Conservation (phyloP, 2,888 invertebrate genomes). For the Mamestra brassicae region DNA sequence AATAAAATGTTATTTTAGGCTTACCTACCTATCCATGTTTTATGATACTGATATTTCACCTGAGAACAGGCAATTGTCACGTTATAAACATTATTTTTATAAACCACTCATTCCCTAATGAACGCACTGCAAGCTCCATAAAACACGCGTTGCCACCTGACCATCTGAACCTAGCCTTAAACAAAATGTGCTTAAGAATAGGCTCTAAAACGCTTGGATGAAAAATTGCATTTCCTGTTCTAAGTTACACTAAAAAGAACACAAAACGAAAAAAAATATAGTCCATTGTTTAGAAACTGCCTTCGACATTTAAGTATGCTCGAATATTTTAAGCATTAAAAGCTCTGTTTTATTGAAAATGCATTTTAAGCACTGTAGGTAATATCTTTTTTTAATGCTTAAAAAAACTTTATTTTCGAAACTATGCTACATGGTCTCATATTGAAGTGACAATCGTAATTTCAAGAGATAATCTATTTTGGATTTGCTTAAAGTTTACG, state of each 20-base stretch:
- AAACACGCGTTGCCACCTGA: not conserved
- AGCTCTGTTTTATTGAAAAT: too few relatives aligned
- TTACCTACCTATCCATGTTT: too few relatives aligned
- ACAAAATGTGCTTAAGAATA: constrained; percentile 30
- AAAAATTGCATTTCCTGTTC: constrained; percentile 26
- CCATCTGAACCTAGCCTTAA: constrained; percentile 1
- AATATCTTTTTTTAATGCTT: too few relatives aligned
- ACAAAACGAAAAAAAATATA: not conserved
- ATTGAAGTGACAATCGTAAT: too few relatives aligned
- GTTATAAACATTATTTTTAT: not conserved
- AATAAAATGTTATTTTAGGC: too few relatives aligned
- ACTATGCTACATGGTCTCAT: too few relatives aligned
- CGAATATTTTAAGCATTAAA: not conserved
- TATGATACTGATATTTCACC: too few relatives aligned
- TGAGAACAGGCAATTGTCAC: not conserved
- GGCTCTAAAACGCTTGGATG: constrained; percentile 31
- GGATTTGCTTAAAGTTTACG: too few relatives aligned
- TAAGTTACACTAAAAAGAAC: constrained; percentile 1
- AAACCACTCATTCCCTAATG: constrained; percentile 10
- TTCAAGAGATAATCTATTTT: too few relatives aligned
- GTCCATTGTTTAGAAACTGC: constrained; percentile 7
- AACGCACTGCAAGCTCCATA: not conserved
- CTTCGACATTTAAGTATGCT: too few relatives aligned
- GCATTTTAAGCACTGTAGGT: too few relatives aligned
- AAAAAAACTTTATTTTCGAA: too few relatives aligned